Conservation (phyloP, 1,140 invertebrate species). For the Sinella curviseta region DNA sequence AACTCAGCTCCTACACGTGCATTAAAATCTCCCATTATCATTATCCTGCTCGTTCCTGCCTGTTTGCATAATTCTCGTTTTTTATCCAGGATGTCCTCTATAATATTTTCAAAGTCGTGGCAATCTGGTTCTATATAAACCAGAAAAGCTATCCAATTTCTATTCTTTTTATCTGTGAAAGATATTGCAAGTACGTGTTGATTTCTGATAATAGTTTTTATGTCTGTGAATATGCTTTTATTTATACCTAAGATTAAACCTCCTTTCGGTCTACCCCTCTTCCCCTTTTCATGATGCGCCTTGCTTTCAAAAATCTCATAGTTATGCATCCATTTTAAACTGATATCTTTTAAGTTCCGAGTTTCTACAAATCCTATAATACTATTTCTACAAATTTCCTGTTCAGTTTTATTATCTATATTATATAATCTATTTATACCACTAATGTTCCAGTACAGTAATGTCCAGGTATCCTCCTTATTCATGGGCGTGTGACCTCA, state of each 20-base stretch:
- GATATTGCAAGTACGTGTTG: background rate
- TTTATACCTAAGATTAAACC: background rate
- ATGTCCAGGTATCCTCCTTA: background rate
- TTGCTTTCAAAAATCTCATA: background rate
- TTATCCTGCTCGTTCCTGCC: background rate
- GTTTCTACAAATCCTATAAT: background rate
- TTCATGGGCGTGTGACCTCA: background rate
- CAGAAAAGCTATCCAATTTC: background rate
- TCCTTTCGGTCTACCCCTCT: background rate
- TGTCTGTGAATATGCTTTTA: background rate
- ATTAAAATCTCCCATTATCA: background rate
- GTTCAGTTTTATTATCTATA: background rate
- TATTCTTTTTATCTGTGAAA: background rate
- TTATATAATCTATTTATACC: background rate
- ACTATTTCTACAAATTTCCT: background rate
- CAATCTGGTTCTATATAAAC: background rate
- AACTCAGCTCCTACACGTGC: background rate
- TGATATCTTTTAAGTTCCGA: background rate
- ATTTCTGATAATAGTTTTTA: background rate
- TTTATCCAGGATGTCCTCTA: background rate
- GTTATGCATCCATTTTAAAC: background rate
- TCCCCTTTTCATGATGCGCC: background rate
- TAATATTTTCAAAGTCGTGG: background rate
- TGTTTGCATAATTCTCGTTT: background rate
- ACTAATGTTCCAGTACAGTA: slow-evolving; percentile 1